Conservation (phyloP, 1,140 invertebrate species). For the Cyclina sinensis region DNA sequence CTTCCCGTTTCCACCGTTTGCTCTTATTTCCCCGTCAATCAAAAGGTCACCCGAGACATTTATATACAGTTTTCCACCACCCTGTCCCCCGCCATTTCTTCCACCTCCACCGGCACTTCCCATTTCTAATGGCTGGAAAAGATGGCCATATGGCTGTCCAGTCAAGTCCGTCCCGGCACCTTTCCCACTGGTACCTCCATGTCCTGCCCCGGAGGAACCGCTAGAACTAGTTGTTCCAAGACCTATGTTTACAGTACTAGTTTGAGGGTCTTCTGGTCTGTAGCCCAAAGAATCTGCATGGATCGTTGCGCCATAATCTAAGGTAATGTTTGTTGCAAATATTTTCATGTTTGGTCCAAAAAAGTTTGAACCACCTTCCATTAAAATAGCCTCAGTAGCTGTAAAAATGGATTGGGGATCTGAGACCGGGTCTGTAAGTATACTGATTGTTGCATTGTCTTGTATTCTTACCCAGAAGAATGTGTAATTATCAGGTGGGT, state of each 20-base stretch:
- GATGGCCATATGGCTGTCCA: constrained; percentile 80
- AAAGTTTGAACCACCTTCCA: constrained; percentile 80
- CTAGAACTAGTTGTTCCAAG: constrained; percentile 67
- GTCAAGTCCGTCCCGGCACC: constrained; percentile 75
- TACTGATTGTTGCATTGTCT: constrained; percentile 75
- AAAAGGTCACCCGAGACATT: constrained; percentile 71
- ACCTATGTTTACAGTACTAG: constrained; percentile 70
- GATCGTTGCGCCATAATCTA: constrained; percentile 79
- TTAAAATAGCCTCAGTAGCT: constrained; percentile 67
- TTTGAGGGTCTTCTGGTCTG: constrained; percentile 67
- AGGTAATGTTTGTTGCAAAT: constrained; percentile 74
- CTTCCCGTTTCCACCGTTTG: constrained; percentile 72
- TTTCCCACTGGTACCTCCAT: constrained; percentile 80
- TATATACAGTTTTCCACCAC: constrained; percentile 76
- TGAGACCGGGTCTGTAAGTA: constrained; percentile 70
- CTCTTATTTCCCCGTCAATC: constrained; percentile 77
- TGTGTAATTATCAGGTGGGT: constrained; percentile 59
- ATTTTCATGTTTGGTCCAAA: constrained; percentile 76
- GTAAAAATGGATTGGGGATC: constrained; percentile 66
- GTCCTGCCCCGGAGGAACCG: constrained; percentile 79
- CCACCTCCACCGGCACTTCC: constrained; percentile 81
- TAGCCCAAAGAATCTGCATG: constrained; percentile 77
- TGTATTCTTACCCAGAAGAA: constrained; percentile 78
- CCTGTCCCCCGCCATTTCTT: constrained; percentile 68
- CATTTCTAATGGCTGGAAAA: constrained; percentile 76